Percentiles rank a stretch among this genome's conserved stretches.
phyloP scores from a whole-genome alignment of 2,797 vertebrate species.

The Lepidocolaptes lacrymiger region DNA sequence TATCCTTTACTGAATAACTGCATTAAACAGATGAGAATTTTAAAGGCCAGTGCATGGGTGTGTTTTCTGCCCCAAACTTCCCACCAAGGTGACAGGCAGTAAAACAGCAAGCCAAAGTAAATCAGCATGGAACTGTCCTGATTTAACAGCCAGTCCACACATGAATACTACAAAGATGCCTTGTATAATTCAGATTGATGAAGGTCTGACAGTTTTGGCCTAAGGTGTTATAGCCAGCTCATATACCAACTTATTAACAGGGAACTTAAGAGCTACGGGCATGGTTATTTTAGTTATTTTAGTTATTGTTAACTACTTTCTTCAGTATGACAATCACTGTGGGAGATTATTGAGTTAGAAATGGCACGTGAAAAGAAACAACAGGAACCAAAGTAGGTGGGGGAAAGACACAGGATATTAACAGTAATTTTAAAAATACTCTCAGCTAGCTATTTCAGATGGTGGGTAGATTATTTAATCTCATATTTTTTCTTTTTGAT shows the following conservation, averaged over 20 bases:
- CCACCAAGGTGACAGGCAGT: too few species aligned
- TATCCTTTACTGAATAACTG: background rate
- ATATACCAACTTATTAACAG: background rate
- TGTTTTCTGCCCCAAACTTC: background rate
- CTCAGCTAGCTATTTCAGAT: background rate
- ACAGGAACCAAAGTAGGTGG: background rate
- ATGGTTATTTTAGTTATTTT: too few species aligned
- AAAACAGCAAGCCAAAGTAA: background rate
- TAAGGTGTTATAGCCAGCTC: background rate
- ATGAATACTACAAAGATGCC: background rate
- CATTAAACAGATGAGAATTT: background rate
- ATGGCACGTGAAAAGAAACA: slow-evolving; percentile 23
- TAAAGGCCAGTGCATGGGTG: background rate
- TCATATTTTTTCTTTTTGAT: background rate
- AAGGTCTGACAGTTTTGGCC: background rate
- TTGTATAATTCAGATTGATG: background rate
- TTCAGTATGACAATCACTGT: background rate
- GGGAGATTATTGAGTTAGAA: background rate
- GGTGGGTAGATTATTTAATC: background rate
- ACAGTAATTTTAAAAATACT: background rate
- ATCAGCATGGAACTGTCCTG: background rate
- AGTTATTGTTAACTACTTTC: background rate
- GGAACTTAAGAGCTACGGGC: background rate
- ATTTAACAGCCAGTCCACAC: background rate
- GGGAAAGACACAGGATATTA: background rate